Evolutionary conservation across 1,140 invertebrate species (phyloP).

Genomic region (Maconellicoccus hirsutus): DNA sequence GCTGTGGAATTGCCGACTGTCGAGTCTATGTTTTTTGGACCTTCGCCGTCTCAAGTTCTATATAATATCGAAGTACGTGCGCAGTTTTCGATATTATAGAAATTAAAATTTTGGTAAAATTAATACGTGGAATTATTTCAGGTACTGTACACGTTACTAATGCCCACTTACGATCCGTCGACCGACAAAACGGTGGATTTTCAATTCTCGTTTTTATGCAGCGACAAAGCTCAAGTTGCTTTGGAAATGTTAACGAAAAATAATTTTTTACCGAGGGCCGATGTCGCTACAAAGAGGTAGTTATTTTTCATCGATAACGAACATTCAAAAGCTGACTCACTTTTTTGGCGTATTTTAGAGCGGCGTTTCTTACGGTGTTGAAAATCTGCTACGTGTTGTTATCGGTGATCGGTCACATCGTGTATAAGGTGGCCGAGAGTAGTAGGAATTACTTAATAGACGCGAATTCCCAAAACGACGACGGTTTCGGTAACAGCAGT

Average conservation of each 20-base stretch:
- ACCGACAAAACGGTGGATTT: conserved; percentile 74
- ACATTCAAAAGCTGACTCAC: not conserved
- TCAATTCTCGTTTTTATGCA: conserved; percentile 78
- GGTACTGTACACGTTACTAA: conserved; percentile 80
- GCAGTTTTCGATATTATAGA: not conserved
- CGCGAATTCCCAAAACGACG: not conserved
- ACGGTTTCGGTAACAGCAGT: not conserved
- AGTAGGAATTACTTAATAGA: not conserved
- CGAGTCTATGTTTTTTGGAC: conserved; percentile 59
- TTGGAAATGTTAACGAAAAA: conserved; percentile 77
- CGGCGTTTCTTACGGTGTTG: conserved; percentile 75
- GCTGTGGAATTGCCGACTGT: conserved; percentile 37
- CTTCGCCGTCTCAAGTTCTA: conserved; percentile 62
- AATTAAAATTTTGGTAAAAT: not conserved
- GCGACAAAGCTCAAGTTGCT: conserved; percentile 65
- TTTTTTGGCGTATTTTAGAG: conserved; percentile 37
- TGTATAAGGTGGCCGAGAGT: conserved; percentile 31
- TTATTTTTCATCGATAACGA: conserved; percentile 12
- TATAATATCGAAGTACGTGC: conserved; percentile 51
- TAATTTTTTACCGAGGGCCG: conserved; percentile 71
- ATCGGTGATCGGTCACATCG: conserved; percentile 68
- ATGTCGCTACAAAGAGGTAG: conserved; percentile 62
- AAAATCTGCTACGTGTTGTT: conserved; percentile 80
- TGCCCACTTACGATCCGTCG: conserved; percentile 75
- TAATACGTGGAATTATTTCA: conserved; percentile 36